Base-by-base conservation (phyloP, 1,140 invertebrate species). In the Liolophura sinensis region DNA sequence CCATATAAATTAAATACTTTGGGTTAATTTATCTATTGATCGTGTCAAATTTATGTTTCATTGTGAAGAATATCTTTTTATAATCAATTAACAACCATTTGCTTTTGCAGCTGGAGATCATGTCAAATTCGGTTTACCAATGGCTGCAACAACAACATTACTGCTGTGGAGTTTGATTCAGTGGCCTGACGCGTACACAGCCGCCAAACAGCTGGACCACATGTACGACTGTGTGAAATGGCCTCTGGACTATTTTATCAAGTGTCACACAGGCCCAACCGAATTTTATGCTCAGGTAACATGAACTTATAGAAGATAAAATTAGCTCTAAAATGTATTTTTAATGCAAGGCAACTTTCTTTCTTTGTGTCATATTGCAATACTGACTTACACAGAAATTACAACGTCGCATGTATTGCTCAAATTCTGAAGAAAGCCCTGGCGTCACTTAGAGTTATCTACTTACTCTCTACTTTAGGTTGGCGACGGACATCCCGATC, bases 101-200 rank as follows among this genome's bases (percentile, higher is more conserved):
- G n/a, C 18, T 24, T 18, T 79, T 80, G 62, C 68, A 89, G 88
- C 88, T 63, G 88, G 87, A 22, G 88, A 90, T 72, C 87, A 86
- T 67, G 88, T 90, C 0, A 90, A 90, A 76, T 89, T 89, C 67
- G 86, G 86, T 0, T 89, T 89, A 67, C 88, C 88, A 0, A 88
- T 89, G 85, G 88, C 88, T 0, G 85, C 81, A 52, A 84, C 86
- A 0, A 88, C 85, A 0, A 89, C 88, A 0, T 60, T 89, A 0
- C 69, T 89, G 22, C 85, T 87, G 0, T 89, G 88, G 89, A 87
- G 89, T 11, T 73, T 86, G 3, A 70, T 89, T 1, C 86, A 85
- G 14, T 89, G 86, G 78, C 75, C 82, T 48, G 86, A 85, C 15
- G 88, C 85, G 14, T 89, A 88, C 72, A 67, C 67, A 5, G 72